A percentile compares a stretch with the other conserved stretches of the same genome.
Conservation (phyloP, 2,888 invertebrate species). For the Eupeodes luniger region DNA sequence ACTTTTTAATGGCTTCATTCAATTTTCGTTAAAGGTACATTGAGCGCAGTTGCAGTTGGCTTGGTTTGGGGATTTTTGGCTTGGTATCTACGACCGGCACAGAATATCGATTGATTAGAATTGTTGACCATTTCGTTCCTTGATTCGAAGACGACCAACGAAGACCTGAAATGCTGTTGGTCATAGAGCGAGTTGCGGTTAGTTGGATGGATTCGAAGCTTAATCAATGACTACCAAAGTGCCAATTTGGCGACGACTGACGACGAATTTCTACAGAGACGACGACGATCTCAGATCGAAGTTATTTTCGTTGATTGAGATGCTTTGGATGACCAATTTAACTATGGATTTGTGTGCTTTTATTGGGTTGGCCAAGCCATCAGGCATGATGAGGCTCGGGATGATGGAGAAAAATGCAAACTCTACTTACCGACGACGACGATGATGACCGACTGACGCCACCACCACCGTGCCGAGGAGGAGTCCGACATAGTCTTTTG, state of each 20-base stretch:
- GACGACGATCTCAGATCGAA: constrained; percentile 22
- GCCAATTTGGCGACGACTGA: constrained; percentile 69
- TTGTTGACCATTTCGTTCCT: constrained; percentile 48
- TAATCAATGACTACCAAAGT: constrained; percentile 67
- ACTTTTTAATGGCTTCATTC: constrained; percentile 75
- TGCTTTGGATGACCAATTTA: constrained; percentile 35
- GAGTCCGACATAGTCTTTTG: constrained; percentile 65
- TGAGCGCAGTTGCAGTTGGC: background rate
- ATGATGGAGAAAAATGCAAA: constrained; percentile 45
- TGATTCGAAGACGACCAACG: background rate
- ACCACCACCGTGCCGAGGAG: constrained; percentile 38
- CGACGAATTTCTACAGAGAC: background rate
- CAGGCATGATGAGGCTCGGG: constrained; percentile 6
- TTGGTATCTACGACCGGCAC: constrained; percentile 29
- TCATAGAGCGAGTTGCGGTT: background rate
- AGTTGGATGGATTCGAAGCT: constrained; percentile 31
- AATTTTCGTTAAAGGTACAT: constrained; percentile 58
- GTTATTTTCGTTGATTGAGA: constrained; percentile 66
- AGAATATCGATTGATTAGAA: constrained; percentile 74
- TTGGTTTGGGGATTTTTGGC: background rate
- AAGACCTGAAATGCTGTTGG: background rate
- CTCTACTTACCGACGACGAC: constrained; percentile 3
- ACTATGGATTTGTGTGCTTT: constrained; percentile 1
- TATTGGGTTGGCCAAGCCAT: background rate
- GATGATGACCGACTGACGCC: too few relatives aligned